Evolutionary conservation across 2,888 invertebrate genomes (phyloP).

Genomic region (Ophion costatus): DNA sequence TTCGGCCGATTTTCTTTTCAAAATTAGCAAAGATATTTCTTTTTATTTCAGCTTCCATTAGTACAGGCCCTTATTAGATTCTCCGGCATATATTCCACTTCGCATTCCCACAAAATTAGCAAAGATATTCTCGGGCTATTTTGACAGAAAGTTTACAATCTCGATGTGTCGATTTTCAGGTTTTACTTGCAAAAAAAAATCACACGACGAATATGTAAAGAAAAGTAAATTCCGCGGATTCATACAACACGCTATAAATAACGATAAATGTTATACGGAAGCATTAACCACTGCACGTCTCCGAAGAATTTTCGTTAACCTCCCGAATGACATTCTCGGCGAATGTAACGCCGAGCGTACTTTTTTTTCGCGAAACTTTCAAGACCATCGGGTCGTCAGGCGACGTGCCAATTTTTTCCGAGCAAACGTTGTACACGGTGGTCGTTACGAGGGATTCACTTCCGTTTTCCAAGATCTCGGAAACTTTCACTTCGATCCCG

Average conservation of each 20-base stretch:
- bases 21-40: not conserved
- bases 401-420: constrained; percentile 16
- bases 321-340: constrained; percentile 54
- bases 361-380: constrained; percentile 44
- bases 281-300: constrained; percentile 46
- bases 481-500: constrained; percentile 59
- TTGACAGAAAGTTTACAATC: not conserved
- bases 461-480: constrained; percentile 54
- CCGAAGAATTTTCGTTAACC: constrained; percentile 32
- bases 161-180: not conserved
- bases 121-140: not conserved
- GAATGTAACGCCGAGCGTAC: constrained; percentile 25
- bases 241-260: not conserved
- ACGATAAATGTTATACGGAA: constrained; percentile 8
- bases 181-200: not conserved
- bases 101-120: not conserved
- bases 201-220: not conserved
- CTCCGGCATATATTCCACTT: no score
- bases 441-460: constrained; percentile 56
- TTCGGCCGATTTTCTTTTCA: not conserved
- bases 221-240: not conserved
- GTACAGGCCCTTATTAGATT: no score
- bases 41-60: no score
- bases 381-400: constrained; percentile 18
- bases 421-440: constrained; percentile 40